phyloP scores from a whole-genome alignment of 2,797 vertebrate species.

The Enteromius unitaeniatus region DNA sequence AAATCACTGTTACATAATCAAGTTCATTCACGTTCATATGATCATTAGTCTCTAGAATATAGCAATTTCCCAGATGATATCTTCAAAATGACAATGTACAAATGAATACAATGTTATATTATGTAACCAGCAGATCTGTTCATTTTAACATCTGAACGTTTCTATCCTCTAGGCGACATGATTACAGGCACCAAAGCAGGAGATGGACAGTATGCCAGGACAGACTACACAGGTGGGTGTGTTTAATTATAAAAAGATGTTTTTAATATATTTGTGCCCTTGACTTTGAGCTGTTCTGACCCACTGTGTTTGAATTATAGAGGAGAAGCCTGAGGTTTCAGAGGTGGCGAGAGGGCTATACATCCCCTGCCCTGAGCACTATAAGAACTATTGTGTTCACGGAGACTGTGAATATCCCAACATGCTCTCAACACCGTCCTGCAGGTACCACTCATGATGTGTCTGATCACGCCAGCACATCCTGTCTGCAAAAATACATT shows the following conservation, averaged over 20 bases:
- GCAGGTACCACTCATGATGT: slow-evolving; percentile 83
- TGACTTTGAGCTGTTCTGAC: slow-evolving; percentile 6
- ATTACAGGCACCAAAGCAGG: slow-evolving; percentile 88
- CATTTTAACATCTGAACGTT: slow-evolving; percentile 7
- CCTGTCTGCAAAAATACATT: not conserved
- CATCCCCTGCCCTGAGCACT: slow-evolving; percentile 94
- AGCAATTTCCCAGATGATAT: slow-evolving; percentile 4
- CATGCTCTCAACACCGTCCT: slow-evolving; percentile 90
- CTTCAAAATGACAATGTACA: slow-evolving; percentile 22
- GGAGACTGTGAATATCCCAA: slow-evolving; percentile 95
- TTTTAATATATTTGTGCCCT: not conserved
- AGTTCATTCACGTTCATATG: slow-evolving; percentile 5
- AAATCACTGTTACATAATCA: slow-evolving; percentile 32
- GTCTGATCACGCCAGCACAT: slow-evolving; percentile 1
- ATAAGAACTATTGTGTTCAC: slow-evolving; percentile 95
- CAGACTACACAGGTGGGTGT: slow-evolving; percentile 88
- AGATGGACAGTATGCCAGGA: slow-evolving; percentile 91
- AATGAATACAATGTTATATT: slow-evolving; percentile 23
- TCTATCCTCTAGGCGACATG: slow-evolving; percentile 83
- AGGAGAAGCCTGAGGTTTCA: slow-evolving; percentile 76
- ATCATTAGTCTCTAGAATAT: slow-evolving; percentile 21
- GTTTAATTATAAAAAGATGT: not conserved
- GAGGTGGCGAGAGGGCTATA: slow-evolving; percentile 88
- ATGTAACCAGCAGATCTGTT: slow-evolving; percentile 36
- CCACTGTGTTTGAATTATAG: slow-evolving; percentile 51